phyloP scores from a whole-genome alignment of 2,113 vertebrate genomes.

The Myrmecophaga tridactyla region DNA sequence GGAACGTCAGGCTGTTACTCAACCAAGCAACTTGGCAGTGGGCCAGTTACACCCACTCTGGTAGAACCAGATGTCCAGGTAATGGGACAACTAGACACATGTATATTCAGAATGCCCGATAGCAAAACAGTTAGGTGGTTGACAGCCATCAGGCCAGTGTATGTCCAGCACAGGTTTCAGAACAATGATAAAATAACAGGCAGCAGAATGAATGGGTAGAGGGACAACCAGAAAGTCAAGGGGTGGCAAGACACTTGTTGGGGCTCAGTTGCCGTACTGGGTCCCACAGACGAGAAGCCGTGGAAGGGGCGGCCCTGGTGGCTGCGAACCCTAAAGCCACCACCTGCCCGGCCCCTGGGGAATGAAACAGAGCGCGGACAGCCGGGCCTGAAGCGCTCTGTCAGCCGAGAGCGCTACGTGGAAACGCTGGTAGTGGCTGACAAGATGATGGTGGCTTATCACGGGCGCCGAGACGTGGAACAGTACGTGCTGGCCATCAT shows the following conservation, averaged over 20 bases:
- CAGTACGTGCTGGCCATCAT: conserved; percentile 98
- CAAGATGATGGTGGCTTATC: conserved; percentile 99
- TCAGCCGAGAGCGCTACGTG: conserved; percentile 96
- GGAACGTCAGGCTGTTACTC: background rate
- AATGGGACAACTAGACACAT: rapidly evolving
- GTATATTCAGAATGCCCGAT: background rate
- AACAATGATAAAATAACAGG: background rate
- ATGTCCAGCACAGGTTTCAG: background rate
- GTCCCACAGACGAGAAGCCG: conserved; percentile 91
- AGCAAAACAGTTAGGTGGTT: background rate
- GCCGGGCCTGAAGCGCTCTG: conserved; percentile 94
- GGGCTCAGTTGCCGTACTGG: background rate
- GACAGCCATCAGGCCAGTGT: background rate
- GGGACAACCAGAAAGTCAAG: background rate
- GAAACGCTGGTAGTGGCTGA: conserved; percentile 98
- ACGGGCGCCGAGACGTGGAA: conserved; percentile 97
- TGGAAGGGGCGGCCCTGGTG: conserved; percentile 94
- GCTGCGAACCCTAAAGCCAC: conserved; percentile 91
- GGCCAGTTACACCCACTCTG: background rate
- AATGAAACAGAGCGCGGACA: conserved; percentile 92
- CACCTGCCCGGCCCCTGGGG: conserved; percentile 81
- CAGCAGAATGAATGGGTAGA: background rate
- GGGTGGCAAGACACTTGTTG: background rate
- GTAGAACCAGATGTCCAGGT: background rate
- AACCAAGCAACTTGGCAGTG: background rate